These are phyloP conservation scores for Chelonoidis abingdonii DNA, from an alignment of 2,113 vertebrate species.

Conservation along the genomic window DNA sequence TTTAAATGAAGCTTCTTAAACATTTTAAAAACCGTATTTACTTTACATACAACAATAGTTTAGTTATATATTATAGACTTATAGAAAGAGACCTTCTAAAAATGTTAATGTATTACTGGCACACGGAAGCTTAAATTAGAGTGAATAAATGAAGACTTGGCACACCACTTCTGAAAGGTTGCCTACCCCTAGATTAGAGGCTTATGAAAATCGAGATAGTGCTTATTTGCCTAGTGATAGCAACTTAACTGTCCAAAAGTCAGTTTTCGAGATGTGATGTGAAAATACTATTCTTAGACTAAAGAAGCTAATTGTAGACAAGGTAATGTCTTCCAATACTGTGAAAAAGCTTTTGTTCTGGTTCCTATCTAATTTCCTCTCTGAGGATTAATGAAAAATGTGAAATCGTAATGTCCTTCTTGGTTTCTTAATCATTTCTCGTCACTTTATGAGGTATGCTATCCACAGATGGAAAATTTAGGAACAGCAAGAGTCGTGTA, in stretches of 20 bases:
- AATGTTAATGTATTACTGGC: too few species aligned
- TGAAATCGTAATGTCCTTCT: slow-evolving; percentile 52
- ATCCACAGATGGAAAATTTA: slow-evolving; percentile 11
- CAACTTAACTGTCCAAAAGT: background rate
- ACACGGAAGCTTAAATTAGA: too few species aligned
- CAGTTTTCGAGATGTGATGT: background rate
- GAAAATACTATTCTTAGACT: background rate
- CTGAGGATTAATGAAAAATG: slow-evolving; percentile 49
- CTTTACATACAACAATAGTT: too few species aligned
- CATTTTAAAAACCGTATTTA: too few species aligned
- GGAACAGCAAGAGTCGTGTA: background rate
- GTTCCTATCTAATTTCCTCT: slow-evolving; percentile 16
- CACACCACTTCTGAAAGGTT: too few species aligned
- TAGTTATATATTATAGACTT: too few species aligned
- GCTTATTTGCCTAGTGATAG: background rate
- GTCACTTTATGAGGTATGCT: slow-evolving; percentile 43
- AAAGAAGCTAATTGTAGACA: background rate
- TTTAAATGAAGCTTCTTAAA: too few species aligned
- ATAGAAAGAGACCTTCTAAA: too few species aligned
- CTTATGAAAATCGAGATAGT: background rate
- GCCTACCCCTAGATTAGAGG: background rate
- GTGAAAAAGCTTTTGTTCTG: slow-evolving; percentile 24
- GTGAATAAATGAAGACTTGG: too few species aligned
- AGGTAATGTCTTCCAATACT: background rate
- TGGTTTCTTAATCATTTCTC: slow-evolving; percentile 65